phyloP scores from a whole-genome alignment of 2,888 invertebrate genomes.

The Eubasilissa splendida region DNA sequence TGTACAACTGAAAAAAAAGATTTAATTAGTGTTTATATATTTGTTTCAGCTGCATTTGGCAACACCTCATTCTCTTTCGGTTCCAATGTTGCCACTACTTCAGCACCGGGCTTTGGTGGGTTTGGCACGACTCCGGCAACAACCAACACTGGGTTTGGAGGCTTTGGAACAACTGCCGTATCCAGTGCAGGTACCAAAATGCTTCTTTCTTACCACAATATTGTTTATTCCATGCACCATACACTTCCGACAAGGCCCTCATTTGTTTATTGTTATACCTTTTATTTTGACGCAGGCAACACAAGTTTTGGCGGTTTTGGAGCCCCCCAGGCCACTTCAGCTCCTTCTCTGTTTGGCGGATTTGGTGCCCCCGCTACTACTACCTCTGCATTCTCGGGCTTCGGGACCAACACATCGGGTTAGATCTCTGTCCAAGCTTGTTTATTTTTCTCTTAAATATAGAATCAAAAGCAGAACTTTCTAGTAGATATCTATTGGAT shows the following conservation, averaged over 20 bases:
- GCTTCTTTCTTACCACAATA: neutral
- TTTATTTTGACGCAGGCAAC: conserved; percentile 53
- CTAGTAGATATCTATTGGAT: too few species aligned
- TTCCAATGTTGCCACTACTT: conserved; percentile 70
- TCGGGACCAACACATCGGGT: conserved; percentile 60
- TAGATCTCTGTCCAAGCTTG: neutral
- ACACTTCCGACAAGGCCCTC: neutral
- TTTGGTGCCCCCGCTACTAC: conserved; percentile 63
- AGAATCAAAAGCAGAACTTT: too few species aligned
- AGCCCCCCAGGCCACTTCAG: conserved; percentile 69
- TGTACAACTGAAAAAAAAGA: too few species aligned
- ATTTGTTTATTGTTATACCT: neutral
- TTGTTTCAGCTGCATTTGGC: conserved; percentile 65
- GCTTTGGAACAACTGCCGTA: conserved; percentile 58
- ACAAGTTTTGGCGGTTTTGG: conserved; percentile 71
- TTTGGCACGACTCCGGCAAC: conserved; percentile 68
- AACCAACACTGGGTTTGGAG: conserved; percentile 62
- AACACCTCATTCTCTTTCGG: conserved; percentile 65
- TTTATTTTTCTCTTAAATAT: too few species aligned
- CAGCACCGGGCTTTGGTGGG: conserved; percentile 68
- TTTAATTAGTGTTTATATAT: neutral
- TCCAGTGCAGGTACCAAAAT: conserved; percentile 63
- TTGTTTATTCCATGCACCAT: neutral
- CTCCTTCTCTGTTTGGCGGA: conserved; percentile 71
- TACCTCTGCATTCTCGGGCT: conserved; percentile 60